phyloP scores from a whole-genome alignment of 2,888 invertebrate species.

The Luperina nickerlii region DNA sequence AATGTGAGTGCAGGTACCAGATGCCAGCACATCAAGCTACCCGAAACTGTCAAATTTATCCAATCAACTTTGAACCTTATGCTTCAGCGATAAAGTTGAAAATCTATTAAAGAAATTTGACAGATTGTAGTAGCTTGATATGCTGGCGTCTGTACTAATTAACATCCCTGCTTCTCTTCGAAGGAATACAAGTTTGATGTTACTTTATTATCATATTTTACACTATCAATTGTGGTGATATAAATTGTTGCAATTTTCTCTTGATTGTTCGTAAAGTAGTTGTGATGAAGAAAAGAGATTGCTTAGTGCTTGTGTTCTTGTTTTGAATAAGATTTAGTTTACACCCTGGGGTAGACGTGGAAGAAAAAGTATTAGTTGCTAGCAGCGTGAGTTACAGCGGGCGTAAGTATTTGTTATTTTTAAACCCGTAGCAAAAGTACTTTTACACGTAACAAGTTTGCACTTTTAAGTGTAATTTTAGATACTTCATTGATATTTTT shows the following conservation, averaged over 20 bases:
- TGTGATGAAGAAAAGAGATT: constrained; percentile 59
- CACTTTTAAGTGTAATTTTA: not conserved
- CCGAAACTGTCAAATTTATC: too few relatives aligned
- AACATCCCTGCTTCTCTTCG: too few relatives aligned
- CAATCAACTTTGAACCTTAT: too few relatives aligned
- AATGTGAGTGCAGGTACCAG: too few relatives aligned
- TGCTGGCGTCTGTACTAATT: too few relatives aligned
- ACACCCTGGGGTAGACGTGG: constrained; percentile 59
- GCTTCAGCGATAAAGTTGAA: too few relatives aligned
- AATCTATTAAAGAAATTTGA: too few relatives aligned
- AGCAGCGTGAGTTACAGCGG: constrained; percentile 38
- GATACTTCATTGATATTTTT: not conserved
- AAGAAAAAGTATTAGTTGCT: constrained; percentile 49
- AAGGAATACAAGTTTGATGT: not conserved
- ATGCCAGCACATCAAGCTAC: too few relatives aligned
- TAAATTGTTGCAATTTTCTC: constrained; percentile 64
- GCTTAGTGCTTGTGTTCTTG: constrained; percentile 53
- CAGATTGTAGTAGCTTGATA: too few relatives aligned
- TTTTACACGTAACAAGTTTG: constrained; percentile 3
- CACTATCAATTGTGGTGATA: constrained; percentile 74
- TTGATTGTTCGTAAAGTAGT: constrained; percentile 57
- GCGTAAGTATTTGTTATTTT: constrained; percentile 42
- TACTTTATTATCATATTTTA: constrained; percentile 77
- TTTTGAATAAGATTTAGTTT: constrained; percentile 63
- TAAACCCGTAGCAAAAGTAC: constrained; percentile 14